phyloP scores from a whole-genome alignment of 2,888 invertebrate genomes.

The Eilema depressum region DNA sequence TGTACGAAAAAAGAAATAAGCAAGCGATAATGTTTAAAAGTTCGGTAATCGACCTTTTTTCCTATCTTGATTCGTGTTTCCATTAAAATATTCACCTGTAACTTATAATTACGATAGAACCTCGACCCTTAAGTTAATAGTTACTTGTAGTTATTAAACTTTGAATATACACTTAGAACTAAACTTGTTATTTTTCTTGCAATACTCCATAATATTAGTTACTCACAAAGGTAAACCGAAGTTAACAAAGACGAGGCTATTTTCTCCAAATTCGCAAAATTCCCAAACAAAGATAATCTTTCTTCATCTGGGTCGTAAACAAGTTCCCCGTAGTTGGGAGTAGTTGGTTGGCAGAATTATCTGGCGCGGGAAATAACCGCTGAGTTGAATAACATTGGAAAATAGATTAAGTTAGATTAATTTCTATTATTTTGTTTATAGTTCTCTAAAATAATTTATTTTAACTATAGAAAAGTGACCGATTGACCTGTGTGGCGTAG shows the following conservation, averaged over 20 bases:
- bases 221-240: background rate
- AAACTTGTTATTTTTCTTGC: slow-evolving; percentile 8
- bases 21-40: no score
- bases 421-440: background rate
- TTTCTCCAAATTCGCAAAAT: slow-evolving; percentile 23
- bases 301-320: slow-evolving; percentile 31
- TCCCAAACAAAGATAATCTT: slow-evolving; percentile 34
- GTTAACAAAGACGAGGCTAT: slow-evolving; percentile 18
- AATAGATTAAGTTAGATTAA: background rate
- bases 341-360: slow-evolving; percentile 26
- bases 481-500: no score
- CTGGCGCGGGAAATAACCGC: background rate
- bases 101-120: no score
- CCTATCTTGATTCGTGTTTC: no score
- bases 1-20: no score
- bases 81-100: no score
- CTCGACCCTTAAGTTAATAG: no score
- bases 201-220: slow-evolving; percentile 12
- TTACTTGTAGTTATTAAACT: background rate
- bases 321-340: slow-evolving; percentile 35
- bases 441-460: no score
- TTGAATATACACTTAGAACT: background rate
- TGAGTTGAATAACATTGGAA: background rate
- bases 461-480: no score
- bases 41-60: no score